Evolutionary conservation across 1,140 invertebrate species (phyloP).

Genomic region (Cataglyphis hispanica): DNA sequence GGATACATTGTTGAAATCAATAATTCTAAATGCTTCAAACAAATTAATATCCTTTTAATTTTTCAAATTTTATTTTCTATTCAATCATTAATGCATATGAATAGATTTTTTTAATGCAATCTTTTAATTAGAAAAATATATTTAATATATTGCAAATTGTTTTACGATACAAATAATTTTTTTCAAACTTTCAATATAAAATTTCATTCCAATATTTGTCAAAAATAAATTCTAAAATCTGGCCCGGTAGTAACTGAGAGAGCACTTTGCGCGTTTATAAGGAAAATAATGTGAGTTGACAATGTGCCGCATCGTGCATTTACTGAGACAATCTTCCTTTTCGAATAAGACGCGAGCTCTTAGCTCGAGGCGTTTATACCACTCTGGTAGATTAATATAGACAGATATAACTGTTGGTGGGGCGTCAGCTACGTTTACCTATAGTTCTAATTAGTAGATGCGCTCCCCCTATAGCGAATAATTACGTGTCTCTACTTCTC

Average conservation of each 20-base stretch:
- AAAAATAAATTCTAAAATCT: not conserved
- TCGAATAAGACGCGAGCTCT: constrained; percentile 20
- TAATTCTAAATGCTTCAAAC: not conserved
- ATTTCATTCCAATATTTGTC: not conserved
- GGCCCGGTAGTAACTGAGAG: not conserved
- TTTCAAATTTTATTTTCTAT: not conserved
- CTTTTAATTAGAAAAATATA: too few relatives aligned
- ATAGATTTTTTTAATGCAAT: not conserved
- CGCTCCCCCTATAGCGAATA: constrained; percentile 45
- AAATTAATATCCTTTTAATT: not conserved
- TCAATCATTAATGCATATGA: not conserved
- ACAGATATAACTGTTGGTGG: constrained; percentile 43
- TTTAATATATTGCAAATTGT: not conserved
- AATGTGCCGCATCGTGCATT: not conserved
- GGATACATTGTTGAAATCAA: not conserved
- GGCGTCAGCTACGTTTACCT: constrained; percentile 39
- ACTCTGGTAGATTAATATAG: constrained; percentile 54
- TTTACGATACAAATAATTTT: not conserved
- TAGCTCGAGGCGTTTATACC: constrained; percentile 36
- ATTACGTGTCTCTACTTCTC: constrained; percentile 53
- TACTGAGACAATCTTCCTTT: constrained; percentile 14
- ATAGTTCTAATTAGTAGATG: constrained; percentile 57
- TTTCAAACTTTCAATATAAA: not conserved
- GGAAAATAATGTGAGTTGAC: not conserved
- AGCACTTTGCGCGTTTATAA: not conserved